A percentile compares a stretch with the other conserved stretches of the same genome.
These are phyloP conservation scores for Rhopilema esculentum DNA, from an alignment of 30 jellyfish, hydroid and myxozoan genomes.

Conservation along the genomic window DNA sequence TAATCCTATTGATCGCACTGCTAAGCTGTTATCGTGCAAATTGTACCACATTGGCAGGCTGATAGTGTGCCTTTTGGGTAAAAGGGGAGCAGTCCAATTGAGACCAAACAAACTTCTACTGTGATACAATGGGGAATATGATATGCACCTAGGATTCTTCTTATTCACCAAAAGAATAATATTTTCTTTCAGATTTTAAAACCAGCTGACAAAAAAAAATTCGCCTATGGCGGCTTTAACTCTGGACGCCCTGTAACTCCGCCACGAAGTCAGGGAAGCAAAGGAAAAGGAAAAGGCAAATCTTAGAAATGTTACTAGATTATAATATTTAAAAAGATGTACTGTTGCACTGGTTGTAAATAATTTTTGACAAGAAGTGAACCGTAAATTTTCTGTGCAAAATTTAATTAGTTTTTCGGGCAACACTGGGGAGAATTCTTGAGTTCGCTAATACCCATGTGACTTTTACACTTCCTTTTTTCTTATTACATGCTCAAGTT, in stretches of 20 bases:
- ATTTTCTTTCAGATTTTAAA: constrained; percentile 81
- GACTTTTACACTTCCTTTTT: background rate
- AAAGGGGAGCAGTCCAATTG: no score
- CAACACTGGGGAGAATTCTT: background rate
- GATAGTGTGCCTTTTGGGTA: no score
- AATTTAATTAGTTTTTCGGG: background rate
- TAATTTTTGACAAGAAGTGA: constrained; percentile 8
- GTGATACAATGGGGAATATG: no score
- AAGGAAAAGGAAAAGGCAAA: constrained; percentile 93
- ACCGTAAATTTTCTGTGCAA: background rate
- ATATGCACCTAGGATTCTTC: no score
- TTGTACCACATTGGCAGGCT: no score
- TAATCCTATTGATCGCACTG: no score
- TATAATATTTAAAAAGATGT: background rate
- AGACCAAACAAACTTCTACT: no score
- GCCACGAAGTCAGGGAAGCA: constrained; percentile 94
- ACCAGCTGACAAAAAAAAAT: constrained; percentile 99
- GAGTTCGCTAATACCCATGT: no score
- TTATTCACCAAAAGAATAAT: no score
- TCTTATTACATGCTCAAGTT: background rate
- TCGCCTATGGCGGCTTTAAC: constrained; percentile 95
- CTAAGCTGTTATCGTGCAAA: no score
- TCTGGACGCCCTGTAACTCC: constrained; percentile 99
- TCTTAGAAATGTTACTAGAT: constrained; percentile 12
- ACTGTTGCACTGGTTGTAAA: constrained; percentile 65